phyloP scores from a whole-genome alignment of 2,113 vertebrate species.

The Crotalus helleri region DNA sequence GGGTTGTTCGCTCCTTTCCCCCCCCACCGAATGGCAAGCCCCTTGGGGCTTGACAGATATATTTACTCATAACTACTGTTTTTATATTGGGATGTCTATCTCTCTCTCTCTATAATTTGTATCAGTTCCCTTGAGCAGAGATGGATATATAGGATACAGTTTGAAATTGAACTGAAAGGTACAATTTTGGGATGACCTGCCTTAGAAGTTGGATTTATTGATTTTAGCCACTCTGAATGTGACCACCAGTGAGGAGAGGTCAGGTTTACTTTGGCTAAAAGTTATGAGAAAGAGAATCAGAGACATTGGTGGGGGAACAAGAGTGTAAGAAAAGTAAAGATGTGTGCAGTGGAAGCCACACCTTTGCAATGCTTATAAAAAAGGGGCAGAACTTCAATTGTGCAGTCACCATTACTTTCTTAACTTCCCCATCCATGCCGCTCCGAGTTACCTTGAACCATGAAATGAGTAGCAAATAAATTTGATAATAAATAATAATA shows the following conservation, averaged over 20 bases:
- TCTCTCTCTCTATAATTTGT: background rate
- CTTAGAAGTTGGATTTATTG: background rate
- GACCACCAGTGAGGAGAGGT: background rate
- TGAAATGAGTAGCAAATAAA: background rate
- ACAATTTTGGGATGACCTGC: background rate
- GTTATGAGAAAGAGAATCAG: background rate
- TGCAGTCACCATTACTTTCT: background rate
- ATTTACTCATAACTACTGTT: background rate
- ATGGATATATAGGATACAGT: background rate
- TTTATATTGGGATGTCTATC: background rate
- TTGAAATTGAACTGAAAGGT: background rate
- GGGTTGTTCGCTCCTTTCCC: too few species aligned
- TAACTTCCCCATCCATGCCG: background rate
- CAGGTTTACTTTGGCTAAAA: background rate
- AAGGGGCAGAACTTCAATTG: background rate
- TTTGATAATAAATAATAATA: background rate
- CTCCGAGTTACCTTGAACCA: background rate
- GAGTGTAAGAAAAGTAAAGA: background rate
- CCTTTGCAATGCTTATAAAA: background rate
- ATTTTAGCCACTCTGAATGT: background rate
- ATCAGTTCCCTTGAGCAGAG: background rate
- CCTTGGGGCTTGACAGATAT: too few species aligned
- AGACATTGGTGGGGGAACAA: background rate
- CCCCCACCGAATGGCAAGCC: too few species aligned
- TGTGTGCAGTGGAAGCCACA: background rate